Evolutionary conservation across 2,797 vertebrate genomes (phyloP), one percentile per base, ranked within the genome.

Genomic region (Onychomys arenicola): DNA sequence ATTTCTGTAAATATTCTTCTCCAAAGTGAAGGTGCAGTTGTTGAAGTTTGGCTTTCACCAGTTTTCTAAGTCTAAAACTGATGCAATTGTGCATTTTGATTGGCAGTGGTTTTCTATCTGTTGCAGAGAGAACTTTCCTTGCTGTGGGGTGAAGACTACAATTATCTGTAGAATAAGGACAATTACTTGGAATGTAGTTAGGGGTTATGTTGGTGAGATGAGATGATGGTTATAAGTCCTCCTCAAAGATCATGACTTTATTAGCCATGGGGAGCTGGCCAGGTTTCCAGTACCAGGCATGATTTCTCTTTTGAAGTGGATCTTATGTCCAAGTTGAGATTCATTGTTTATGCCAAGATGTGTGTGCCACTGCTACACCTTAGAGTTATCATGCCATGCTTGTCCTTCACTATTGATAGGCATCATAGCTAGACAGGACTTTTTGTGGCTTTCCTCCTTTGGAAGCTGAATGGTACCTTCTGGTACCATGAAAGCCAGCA

Each of bases 1-100:
- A 86, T 63, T 89, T 40, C 25, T 61, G 0, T 59, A 76, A 93
- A 67, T 29, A 86, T 37, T 77, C 25, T 86, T 92, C 43, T 63
- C n/a, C 85, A 63, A 90, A 1, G 12, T 80, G 46, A 95, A 93
- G 34, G 23, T 37, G 2, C n/a, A 1, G 37, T 8, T 83, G 16
- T 86, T 90, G 27, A 91, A 78, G 49, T 67, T 89, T 89, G 92
- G 27, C 32, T 88, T 95, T 87, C 3, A 34, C 16, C 69, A 43
- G 2, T 19, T 89, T 17, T 95, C 82, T 73, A 55, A 82, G 23
- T 81, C 63, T 37, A 91, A 89, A 43, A 71, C n/a, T 71, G 57
- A 29, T 57, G 46, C 16, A 55, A 55, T 4, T 67, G 11, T 85
- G 19, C 3, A n/a, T 25, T 85, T 84, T 49, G 6, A 49, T 85